Evolutionary conservation across 2,888 invertebrate species (phyloP).

Genomic region (Diaperis boleti): DNA sequence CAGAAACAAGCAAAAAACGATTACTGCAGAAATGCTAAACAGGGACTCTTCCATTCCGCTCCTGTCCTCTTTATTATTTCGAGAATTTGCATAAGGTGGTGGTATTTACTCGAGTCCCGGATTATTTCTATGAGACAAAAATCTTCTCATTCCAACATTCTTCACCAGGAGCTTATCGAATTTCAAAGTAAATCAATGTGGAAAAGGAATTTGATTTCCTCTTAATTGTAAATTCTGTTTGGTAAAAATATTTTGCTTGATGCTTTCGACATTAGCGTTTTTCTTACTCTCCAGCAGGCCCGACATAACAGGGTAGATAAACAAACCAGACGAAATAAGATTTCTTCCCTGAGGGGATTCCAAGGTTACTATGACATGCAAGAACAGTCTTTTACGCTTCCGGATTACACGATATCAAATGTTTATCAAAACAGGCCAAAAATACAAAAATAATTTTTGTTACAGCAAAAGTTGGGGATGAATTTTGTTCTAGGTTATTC

Average conservation of each 20-base stretch:
- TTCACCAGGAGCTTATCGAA: neutral
- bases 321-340: conserved; percentile 14
- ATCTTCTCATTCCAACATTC: neutral
- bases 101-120: conserved; percentile 11
- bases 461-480: no score
- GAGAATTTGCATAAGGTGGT: conserved; percentile 22
- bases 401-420: no score
- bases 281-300: neutral
- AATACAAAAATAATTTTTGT: no score
- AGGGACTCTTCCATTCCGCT: conserved; percentile 15
- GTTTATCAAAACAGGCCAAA: no score
- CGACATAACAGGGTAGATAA: conserved; percentile 1
- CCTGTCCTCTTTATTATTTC: conserved; percentile 19
- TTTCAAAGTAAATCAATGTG: neutral
- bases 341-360: neutral
- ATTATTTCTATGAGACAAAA: conserved; percentile 4
- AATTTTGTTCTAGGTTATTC: no score
- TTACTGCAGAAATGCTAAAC: conserved; percentile 12
- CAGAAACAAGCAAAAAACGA: conserved; percentile 13
- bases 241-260: neutral
- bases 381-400: no score
- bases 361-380: no score
- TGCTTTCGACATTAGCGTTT: neutral
- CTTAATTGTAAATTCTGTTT: neutral
- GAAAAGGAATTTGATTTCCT: conserved; percentile 2